These are phyloP conservation scores for Spondyliosoma cantharus DNA, from an alignment of 2,797 vertebrate species.

Conservation along the genomic window DNA sequence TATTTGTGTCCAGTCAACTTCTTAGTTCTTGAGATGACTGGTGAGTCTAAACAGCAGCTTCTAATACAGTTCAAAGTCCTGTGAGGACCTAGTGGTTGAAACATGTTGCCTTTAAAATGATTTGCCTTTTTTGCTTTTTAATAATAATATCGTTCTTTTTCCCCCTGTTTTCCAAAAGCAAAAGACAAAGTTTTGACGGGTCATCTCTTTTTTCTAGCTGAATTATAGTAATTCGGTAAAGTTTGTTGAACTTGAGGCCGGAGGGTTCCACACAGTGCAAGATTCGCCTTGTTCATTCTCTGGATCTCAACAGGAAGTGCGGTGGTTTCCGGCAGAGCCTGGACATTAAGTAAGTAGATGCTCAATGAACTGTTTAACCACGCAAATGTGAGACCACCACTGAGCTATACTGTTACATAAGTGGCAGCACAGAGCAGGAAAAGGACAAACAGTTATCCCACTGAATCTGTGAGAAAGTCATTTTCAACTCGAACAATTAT, in stretches of 20 bases:
- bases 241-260: slow-evolving; percentile 1
- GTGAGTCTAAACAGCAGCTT: background rate
- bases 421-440: slow-evolving; percentile 1
- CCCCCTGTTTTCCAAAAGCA: too few relatives aligned
- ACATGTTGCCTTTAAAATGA: too few relatives aligned
- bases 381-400: background rate
- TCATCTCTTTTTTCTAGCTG: background rate
- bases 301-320: slow-evolving; percentile 10
- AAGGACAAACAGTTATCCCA: slow-evolving; percentile 17
- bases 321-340: slow-evolving; percentile 23
- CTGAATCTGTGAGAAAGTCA: slow-evolving; percentile 6
- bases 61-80: too few relatives aligned
- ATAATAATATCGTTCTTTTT: too few relatives aligned
- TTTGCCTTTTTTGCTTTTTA: too few relatives aligned
- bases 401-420: slow-evolving; percentile 32
- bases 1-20: background rate
- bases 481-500: slow-evolving; percentile 21
- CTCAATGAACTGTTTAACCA: slow-evolving; percentile 18
- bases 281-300: slow-evolving; percentile 1
- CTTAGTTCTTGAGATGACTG: background rate
- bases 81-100: too few relatives aligned
- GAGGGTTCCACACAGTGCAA: background rate
- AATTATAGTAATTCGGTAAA: background rate
- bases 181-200: too few relatives aligned
- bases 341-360: background rate